Base-by-base conservation (phyloP, 2,113 vertebrate genomes). In the Motacilla alba region DNA sequence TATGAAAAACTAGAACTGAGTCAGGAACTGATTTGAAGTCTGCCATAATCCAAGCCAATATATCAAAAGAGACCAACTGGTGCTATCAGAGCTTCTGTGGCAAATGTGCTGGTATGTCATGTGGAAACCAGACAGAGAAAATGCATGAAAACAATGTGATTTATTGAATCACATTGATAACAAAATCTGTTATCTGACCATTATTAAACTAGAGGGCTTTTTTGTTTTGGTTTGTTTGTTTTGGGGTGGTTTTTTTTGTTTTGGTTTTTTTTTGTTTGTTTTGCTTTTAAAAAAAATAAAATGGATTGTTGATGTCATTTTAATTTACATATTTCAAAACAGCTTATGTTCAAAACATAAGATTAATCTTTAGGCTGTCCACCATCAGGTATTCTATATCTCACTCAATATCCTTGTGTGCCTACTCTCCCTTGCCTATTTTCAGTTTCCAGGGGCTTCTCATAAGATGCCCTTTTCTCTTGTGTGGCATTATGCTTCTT, bases 81-180 rank as follows among this genome's bases (percentile, higher is more conserved):
- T 93, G 60, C 39, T 67, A 24, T 55, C 68, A 52, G 67, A 56
- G 31, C 30, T 92, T 33, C 52, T 56, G 49, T 75, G 44, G 55
- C 26, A 94, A 96, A 92, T 49, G 39, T 53, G 17, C 26, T 58
- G 46, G 39, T 47, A n/a, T 24, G n/a, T 83, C 1, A 2, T 44
- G 35, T 55, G 35, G 64, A 95, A 95, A 94, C 9, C 10, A 74
- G 64, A 41, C 21, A 82, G 62, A 52, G 7, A 77, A 91, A 96
- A 80, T 15, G 11, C 15, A 70, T 35, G 39, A 13, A 60, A 91
- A 3, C 4, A 84, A 35, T 18, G 18, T 80, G n/a, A n/a, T 69
- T 90, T 53, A 27, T 88, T 73, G 46, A 35, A 88, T 70, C 46
- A 85, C 24, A 66, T 24, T 87, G 37, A 55, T 52, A 87, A 62